Base-by-base conservation (phyloP, 2,888 invertebrate species). In the Rhamnusium bicolor region DNA sequence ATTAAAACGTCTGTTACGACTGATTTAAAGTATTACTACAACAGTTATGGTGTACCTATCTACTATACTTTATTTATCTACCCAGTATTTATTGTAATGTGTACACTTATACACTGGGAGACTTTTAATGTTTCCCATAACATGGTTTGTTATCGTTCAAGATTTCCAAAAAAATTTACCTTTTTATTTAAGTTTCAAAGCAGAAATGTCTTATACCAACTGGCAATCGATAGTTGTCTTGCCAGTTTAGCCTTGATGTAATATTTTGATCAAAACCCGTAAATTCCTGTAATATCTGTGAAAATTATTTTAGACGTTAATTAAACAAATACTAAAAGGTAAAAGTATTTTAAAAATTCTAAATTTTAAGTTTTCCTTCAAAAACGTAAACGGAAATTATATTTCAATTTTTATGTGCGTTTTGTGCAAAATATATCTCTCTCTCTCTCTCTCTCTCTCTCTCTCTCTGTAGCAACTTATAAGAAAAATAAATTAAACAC, bases 1-100 rank as follows among this genome's bases (percentile, higher is more conserved):
- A 63, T 63, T 63, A 63, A 61, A 63, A 63, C 29, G 63, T 63
- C 63, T 51, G 63, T 29, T 49, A 51, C n/a, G 46, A 49, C 27
- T 63, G 63, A 63, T 63, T 63, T 63, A 63, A 61, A 40, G 63
- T 63, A 63, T 63, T 63, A 51, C 14, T 63, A 51, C 27, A 63
- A 51, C 63, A 49, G 63, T 49, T 63, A 63, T 61, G 61, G 47
- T 21, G 14, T 61, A 61, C 29, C 63, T 49, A 63, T 63, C 40
- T 14, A 19, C 18, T 14, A 16, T 40, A 46, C 61, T 61, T 10
- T 46, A 61, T 19, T 61, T 61, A 61, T 61, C 61, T 18, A n/a
- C 5, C 61, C 46, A 14, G 47, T 61, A 61, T 61, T 46, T 60
- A 60, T 61, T 61, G 18, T 47, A 58, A 21, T 19, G 40, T 61